Evolutionary conservation across 2,888 invertebrate species (phyloP).

Genomic region (Drosophila merina): DNA sequence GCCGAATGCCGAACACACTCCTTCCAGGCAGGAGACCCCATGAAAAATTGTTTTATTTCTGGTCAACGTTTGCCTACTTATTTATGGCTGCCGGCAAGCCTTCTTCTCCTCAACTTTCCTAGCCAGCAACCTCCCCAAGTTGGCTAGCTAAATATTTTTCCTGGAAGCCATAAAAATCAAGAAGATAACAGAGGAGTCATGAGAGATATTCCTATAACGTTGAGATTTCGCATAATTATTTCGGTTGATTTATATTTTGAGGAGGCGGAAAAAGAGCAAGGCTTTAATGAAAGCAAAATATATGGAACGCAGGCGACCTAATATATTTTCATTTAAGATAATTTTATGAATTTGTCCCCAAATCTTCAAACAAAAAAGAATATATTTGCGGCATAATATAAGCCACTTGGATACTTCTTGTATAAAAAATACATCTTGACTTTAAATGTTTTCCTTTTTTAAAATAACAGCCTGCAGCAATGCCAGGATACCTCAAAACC

Average conservation of each 20-base stretch:
- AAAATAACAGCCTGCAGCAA: too few species aligned
- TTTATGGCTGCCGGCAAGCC: constrained; percentile 26
- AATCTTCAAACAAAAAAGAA: background rate
- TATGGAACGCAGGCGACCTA: background rate
- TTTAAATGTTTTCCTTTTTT: too few species aligned
- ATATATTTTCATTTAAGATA: constrained; percentile 1
- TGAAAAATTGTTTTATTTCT: constrained; percentile 41
- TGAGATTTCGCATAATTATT: constrained; percentile 73
- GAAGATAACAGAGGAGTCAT: constrained; percentile 54
- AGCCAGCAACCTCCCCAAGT: background rate
- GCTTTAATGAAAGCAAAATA: constrained; percentile 29
- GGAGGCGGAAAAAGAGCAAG: constrained; percentile 36
- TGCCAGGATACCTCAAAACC: too few species aligned
- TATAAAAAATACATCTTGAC: too few species aligned
- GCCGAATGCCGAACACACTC: constrained; percentile 1
- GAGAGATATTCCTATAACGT: constrained; percentile 65
- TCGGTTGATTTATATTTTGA: constrained; percentile 63
- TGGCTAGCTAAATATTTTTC: constrained; percentile 22
- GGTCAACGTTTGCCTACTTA: constrained; percentile 30
- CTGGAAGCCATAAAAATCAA: constrained; percentile 64
- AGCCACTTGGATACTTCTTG: background rate
- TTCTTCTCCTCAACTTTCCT: constrained; percentile 7
- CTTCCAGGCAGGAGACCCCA: constrained; percentile 16
- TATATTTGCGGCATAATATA: background rate
- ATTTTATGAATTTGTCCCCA: too few species aligned